These are phyloP conservation scores for Cyphotilapia sp. DNA, from an alignment of 2,113 vertebrate genomes.

Conservation along the genomic window DNA sequence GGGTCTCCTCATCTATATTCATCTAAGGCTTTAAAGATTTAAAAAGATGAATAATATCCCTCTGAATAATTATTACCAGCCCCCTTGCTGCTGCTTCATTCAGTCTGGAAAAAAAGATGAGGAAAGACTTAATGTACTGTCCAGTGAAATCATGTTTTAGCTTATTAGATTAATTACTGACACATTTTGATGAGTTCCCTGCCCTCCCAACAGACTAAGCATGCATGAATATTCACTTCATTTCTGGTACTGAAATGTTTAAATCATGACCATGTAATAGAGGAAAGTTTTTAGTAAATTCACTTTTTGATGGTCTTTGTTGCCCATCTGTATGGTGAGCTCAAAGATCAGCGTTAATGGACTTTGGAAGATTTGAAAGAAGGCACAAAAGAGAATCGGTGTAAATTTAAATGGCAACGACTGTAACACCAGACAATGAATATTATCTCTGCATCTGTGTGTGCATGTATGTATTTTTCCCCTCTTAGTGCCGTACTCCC, in stretches of 20 bases:
- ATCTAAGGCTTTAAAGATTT: slow-evolving; percentile 60
- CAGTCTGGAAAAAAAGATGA: not conserved
- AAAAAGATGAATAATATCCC: slow-evolving; percentile 56
- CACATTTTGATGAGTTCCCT: slow-evolving; percentile 35
- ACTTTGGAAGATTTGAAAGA: not conserved
- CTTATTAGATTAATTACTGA: slow-evolving; percentile 52
- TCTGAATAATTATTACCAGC: slow-evolving; percentile 31
- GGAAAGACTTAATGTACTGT: slow-evolving; percentile 25
- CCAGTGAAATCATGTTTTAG: slow-evolving; percentile 45
- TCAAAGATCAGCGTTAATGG: slow-evolving; percentile 2
- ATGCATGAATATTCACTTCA: slow-evolving; percentile 39
- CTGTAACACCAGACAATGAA: not conserved
- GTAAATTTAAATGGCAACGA: not conserved
- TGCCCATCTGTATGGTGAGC: not conserved
- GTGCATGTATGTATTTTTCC: not conserved
- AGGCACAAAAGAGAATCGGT: not conserved
- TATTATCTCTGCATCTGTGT: not conserved
- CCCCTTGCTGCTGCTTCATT: not conserved
- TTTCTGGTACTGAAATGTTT: slow-evolving; percentile 23
- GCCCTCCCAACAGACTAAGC: not conserved
- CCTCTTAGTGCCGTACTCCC: not conserved
- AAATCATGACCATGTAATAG: slow-evolving; percentile 27
- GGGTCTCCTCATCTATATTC: slow-evolving; percentile 52
- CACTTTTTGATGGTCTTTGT: not conserved
- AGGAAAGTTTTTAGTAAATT: not conserved